Percentiles rank a stretch among this genome's conserved stretches.
Evolutionary conservation across 2,113 vertebrate genomes (phyloP).

Genomic region (Sinocyclocheilus anophthalmus): DNA sequence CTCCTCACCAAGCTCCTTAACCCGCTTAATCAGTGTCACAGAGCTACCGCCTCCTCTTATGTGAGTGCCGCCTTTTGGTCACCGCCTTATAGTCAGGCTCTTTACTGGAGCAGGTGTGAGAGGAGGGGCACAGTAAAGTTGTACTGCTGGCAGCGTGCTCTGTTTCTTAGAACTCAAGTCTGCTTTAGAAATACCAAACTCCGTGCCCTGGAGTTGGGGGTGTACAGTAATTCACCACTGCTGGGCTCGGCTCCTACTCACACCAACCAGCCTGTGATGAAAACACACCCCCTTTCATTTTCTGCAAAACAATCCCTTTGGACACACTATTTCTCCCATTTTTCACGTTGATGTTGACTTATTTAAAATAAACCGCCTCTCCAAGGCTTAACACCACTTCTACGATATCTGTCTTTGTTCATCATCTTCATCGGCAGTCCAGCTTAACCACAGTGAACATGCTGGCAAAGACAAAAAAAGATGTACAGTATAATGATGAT

Average conservation of each 20-base stretch:
- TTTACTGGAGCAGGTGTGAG: slow-evolving; percentile 6
- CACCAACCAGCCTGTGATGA: background rate
- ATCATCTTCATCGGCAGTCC: background rate
- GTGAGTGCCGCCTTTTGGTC: background rate
- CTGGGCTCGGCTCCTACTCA: background rate
- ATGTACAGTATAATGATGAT: too few species aligned
- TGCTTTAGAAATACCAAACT: background rate
- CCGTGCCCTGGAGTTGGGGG: background rate
- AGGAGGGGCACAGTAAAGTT: slow-evolving; percentile 14
- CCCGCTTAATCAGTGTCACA: background rate
- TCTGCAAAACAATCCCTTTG: background rate
- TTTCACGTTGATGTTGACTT: slow-evolving; percentile 1
- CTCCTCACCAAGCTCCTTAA: slow-evolving; percentile 7
- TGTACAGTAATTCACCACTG: background rate
- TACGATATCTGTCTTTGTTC: background rate
- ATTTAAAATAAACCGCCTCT: background rate
- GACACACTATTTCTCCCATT: background rate
- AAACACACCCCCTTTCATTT: background rate
- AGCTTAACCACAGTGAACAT: background rate
- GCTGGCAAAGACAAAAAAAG: background rate
- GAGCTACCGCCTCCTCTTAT: background rate
- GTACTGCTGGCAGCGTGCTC: background rate
- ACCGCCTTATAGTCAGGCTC: background rate
- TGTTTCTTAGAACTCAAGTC: background rate
- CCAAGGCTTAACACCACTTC: background rate